phyloP scores from a whole-genome alignment of 2,113 vertebrate genomes.

The Thalassarche chlororhynchos region DNA sequence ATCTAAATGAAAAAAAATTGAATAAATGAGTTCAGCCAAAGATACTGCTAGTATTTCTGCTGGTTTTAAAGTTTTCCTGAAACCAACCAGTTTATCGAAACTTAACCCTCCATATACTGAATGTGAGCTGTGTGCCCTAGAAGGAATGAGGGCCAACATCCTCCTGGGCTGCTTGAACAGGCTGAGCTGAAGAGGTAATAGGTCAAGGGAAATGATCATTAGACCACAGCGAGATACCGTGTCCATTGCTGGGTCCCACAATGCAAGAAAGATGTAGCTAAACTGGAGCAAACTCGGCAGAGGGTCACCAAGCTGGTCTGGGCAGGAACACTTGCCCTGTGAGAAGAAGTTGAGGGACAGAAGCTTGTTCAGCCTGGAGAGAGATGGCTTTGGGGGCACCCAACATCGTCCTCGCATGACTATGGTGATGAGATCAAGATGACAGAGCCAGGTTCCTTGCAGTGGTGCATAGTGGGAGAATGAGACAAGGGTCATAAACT shows the following conservation, averaged over 20 bases:
- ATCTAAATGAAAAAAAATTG: background rate
- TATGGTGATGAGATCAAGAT: background rate
- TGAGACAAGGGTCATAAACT: background rate
- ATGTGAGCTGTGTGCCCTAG: background rate
- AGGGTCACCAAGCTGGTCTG: background rate
- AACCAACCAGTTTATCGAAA: background rate
- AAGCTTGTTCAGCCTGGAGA: background rate
- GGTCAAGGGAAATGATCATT: background rate
- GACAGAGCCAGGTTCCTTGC: background rate
- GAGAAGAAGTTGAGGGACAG: background rate
- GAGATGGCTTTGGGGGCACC: background rate
- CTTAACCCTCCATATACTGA: background rate
- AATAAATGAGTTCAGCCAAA: background rate
- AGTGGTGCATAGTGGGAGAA: background rate
- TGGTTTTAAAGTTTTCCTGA: background rate
- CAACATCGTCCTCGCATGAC: background rate
- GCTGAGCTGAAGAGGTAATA: background rate
- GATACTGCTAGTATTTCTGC: background rate
- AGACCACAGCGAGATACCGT: background rate
- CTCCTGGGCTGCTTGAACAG: background rate
- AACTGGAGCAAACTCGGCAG: background rate
- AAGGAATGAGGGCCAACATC: background rate
- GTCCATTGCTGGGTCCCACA: background rate
- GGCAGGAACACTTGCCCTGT: fast-evolving
- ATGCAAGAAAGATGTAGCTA: background rate